Conservation (phyloP, 2,113 vertebrate species). For the Xiphophorus couchianus region DNA sequence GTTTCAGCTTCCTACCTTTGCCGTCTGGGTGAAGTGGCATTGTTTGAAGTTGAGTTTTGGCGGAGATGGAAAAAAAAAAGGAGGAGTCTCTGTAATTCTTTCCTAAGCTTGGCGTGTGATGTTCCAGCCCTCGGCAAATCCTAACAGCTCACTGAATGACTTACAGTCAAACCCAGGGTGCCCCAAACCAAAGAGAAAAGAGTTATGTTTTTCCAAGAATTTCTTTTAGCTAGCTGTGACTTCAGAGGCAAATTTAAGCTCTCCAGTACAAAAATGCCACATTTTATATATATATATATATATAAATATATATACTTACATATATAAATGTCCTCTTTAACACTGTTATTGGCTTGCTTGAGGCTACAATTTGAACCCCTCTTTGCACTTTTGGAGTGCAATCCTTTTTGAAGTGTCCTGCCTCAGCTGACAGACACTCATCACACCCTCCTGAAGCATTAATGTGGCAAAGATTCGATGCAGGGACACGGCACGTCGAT, state of each 20-base stretch:
- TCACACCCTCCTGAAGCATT: slow-evolving; percentile 43
- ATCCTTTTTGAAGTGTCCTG: slow-evolving; percentile 30
- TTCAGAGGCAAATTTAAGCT: not conserved
- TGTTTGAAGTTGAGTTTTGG: not conserved
- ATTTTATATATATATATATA: not conserved
- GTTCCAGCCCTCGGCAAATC: not conserved
- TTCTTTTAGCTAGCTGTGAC: not conserved
- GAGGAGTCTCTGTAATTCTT: not conserved
- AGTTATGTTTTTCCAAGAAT: not conserved
- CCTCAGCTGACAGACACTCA: slow-evolving; percentile 35
- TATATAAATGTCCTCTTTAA: slow-evolving; percentile 1
- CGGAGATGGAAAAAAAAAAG: not conserved
- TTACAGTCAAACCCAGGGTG: not conserved
- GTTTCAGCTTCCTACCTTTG: not conserved
- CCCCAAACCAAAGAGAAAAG: not conserved
- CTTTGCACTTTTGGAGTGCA: slow-evolving; percentile 32
- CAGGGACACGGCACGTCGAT: slow-evolving; percentile 40
- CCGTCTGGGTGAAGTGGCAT: not conserved
- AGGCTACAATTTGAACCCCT: slow-evolving; percentile 22
- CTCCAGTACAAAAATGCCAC: not conserved
- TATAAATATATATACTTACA: not conserved
- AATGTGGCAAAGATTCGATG: slow-evolving; percentile 29
- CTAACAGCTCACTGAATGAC: slow-evolving; percentile 1
- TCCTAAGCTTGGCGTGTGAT: slow-evolving; percentile 3
- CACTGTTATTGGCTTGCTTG: slow-evolving; percentile 9